These are phyloP conservation scores for Galaxea fascicularis DNA, from an alignment of 92 coral and sea anemone species.

Conservation along the genomic window DNA sequence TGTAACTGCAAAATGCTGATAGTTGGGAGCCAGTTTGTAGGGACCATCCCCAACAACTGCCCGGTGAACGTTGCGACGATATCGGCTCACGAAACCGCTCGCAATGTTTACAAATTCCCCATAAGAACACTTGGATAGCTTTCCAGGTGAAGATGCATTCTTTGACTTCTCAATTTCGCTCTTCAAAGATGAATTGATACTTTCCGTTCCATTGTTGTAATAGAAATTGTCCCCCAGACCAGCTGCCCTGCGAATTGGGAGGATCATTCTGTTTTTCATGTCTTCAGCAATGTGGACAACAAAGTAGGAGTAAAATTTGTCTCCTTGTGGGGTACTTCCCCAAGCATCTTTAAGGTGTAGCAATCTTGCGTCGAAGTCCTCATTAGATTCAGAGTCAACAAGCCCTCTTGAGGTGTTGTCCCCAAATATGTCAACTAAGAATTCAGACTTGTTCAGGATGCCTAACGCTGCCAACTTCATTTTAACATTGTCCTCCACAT, in stretches of 20 bases:
- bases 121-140: slow-evolving; percentile 57
- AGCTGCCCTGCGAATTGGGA: slow-evolving; percentile 31
- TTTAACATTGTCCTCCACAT: slow-evolving; percentile 43
- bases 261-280: slow-evolving; percentile 46
- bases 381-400: slow-evolving; percentile 14
- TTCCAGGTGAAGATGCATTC: slow-evolving; percentile 41
- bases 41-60: slow-evolving; percentile 59
- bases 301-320: slow-evolving; percentile 50
- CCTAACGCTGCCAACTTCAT: slow-evolving; percentile 7
- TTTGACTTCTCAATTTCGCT: slow-evolving; percentile 47
- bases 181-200: slow-evolving; percentile 32
- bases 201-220: slow-evolving; percentile 28
- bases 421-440: slow-evolving; percentile 34
- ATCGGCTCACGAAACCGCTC: slow-evolving; percentile 35
- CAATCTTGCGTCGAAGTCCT: slow-evolving; percentile 24
- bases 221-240: slow-evolving; percentile 33
- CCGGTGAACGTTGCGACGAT: slow-evolving; percentile 54
- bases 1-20: slow-evolving; percentile 43
- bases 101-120: slow-evolving; percentile 39
- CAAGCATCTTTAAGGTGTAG: slow-evolving; percentile 5
- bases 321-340: neutral
- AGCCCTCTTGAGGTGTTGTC: slow-evolving; percentile 21
- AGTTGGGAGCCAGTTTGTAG: slow-evolving; percentile 46
- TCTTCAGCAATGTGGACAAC: slow-evolving; percentile 39
- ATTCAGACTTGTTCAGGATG: slow-evolving; percentile 16